phyloP scores from a whole-genome alignment of 1,140 invertebrate genomes.

The Drosophila nigrodunni region DNA sequence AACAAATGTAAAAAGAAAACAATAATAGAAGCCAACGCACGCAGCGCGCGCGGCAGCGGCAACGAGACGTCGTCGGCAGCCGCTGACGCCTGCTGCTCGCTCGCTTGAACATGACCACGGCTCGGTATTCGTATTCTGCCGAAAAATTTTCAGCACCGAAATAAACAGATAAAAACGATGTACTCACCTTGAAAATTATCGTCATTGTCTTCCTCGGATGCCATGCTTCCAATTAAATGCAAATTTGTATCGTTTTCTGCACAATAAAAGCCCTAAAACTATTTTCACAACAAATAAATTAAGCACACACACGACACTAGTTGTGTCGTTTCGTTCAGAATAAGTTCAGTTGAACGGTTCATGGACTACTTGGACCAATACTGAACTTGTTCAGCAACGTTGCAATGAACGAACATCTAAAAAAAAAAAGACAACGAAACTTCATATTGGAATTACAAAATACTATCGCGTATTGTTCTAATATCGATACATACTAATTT shows the following conservation, averaged over 20 bases:
- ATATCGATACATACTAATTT: too few species aligned
- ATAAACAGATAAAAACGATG: constrained; percentile 52
- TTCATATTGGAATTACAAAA: too few species aligned
- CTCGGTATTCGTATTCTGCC: constrained; percentile 59
- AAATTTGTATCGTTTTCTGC: constrained; percentile 65
- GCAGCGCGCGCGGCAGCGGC: constrained; percentile 38
- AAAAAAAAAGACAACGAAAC: too few species aligned
- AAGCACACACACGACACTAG: constrained; percentile 80
- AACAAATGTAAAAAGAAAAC: constrained; percentile 46
- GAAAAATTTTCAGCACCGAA: constrained; percentile 60
- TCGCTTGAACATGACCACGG: constrained; percentile 80
- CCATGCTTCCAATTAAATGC: constrained; percentile 72
- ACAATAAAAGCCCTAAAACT: constrained; percentile 69
- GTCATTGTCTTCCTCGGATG: constrained; percentile 83
- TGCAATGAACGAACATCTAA: too few species aligned
- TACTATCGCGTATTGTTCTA: too few species aligned
- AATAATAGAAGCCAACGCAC: constrained; percentile 50
- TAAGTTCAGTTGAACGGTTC: constrained; percentile 8
- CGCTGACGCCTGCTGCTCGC: constrained; percentile 61
- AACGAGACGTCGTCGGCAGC: constrained; percentile 56
- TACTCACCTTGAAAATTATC: constrained; percentile 83
- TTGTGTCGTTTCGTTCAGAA: constrained; percentile 19
- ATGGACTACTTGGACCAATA: background rate
- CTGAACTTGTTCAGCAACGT: background rate
- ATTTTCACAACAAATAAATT: constrained; percentile 79